Percentiles rank a stretch among this genome's conserved stretches.
Conservation (phyloP, 2,113 vertebrate species). For the Menura novaehollandiae region DNA sequence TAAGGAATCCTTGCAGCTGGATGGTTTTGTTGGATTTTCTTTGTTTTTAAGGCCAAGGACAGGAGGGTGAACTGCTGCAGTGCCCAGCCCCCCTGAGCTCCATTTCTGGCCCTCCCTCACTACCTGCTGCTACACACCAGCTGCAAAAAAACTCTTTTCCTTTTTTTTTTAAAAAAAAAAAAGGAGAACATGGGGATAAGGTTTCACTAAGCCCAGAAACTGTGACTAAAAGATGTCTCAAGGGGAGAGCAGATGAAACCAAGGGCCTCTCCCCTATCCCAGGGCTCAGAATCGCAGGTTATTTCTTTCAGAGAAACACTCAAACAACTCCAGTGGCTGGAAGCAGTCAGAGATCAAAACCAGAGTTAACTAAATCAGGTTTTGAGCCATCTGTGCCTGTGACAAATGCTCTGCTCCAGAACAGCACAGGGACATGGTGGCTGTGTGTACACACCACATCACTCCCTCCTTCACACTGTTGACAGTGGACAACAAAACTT, state of each 20-base stretch:
- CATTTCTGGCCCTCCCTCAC: neutral
- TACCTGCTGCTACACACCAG: neutral
- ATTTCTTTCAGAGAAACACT: neutral
- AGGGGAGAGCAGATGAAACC: neutral
- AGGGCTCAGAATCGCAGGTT: neutral
- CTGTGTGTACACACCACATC: rapidly evolving
- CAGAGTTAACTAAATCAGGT: neutral
- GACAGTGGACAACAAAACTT: neutral
- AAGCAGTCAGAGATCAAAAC: neutral
- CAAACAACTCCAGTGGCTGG: neutral
- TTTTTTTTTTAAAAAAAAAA: neutral
- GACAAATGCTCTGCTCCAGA: neutral
- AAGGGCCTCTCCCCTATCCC: neutral
- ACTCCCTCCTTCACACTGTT: rapidly evolving
- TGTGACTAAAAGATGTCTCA: neutral
- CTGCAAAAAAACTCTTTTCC: neutral
- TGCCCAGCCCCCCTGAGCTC: neutral
- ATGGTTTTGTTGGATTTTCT: neutral
- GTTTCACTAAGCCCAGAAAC: neutral
- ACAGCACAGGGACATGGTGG: neutral
- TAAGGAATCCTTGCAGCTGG: neutral
- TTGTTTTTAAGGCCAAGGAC: neutral
- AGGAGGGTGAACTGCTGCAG: neutral
- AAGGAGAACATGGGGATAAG: neutral
- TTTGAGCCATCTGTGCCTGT: neutral